Evolutionary conservation across 1,140 invertebrate species (phyloP).

Genomic region (Polypedilum vanderplanki): DNA sequence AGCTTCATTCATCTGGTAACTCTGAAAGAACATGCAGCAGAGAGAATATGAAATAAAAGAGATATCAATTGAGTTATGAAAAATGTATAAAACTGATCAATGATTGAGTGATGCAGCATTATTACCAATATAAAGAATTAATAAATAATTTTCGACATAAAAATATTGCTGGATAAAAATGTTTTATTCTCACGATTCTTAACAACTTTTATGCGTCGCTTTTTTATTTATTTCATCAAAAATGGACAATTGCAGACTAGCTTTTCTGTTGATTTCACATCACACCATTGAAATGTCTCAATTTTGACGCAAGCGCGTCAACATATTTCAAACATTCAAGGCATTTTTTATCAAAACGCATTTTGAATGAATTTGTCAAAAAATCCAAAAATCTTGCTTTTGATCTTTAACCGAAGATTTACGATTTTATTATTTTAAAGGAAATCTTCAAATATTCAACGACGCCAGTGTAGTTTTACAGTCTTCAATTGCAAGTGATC

Average conservation of each 20-base stretch:
- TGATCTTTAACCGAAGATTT: not conserved
- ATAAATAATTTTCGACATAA: conserved; percentile 22
- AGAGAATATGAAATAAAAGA: not conserved
- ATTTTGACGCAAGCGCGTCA: conserved; percentile 21
- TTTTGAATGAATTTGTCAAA: conserved; percentile 2
- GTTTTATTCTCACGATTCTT: conserved; percentile 25
- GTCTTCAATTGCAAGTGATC: not conserved
- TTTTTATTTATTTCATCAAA: not conserved
- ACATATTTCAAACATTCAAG: conserved; percentile 22
- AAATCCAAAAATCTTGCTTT: not conserved
- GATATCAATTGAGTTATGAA: conserved; percentile 25
- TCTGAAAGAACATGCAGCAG: not conserved
- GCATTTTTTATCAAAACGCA: not conserved
- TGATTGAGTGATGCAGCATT: not conserved
- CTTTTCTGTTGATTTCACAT: not conserved
- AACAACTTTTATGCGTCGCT: not conserved
- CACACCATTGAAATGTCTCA: not conserved
- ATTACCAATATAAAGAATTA: not conserved
- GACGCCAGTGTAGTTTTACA: not conserved
- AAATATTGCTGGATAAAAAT: not conserved
- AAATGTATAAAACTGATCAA: conserved; percentile 1
- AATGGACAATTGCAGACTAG: conserved; percentile 10
- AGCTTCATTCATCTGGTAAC: not conserved
- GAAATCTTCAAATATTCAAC: not conserved
- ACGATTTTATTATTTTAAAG: not conserved